Conservation (phyloP, 1,140 invertebrate genomes). For the Samia ricini region DNA sequence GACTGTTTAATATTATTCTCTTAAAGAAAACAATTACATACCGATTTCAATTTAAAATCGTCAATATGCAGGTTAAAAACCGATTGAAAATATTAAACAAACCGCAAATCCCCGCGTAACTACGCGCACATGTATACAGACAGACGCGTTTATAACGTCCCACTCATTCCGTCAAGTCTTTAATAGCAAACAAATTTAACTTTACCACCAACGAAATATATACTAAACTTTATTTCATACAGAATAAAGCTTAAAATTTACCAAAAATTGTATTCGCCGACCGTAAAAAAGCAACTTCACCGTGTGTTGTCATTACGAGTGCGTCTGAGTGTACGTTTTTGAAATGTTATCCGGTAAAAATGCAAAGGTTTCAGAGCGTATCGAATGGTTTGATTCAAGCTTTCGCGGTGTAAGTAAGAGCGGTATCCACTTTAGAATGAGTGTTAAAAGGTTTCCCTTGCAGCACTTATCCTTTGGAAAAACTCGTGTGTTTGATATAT, state of each 20-base stretch:
- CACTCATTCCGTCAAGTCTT: conserved; percentile 19
- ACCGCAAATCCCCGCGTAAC: conserved; percentile 10
- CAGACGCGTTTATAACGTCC: conserved; percentile 13
- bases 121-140: too few species aligned
- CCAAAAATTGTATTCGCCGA: conserved; percentile 2
- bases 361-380: conserved; percentile 7
- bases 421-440: conserved; percentile 9
- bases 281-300: conserved; percentile 7
- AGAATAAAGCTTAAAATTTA: not conserved
- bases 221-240: not conserved
- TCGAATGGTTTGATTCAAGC: conserved; percentile 5
- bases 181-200: conserved; percentile 16
- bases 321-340: conserved; percentile 26
- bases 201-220: not conserved
- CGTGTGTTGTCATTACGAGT: conserved; percentile 22
- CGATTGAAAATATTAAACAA: conserved; percentile 15
- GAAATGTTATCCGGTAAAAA: conserved; percentile 6
- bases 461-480: conserved; percentile 1
- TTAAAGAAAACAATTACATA: not conserved
- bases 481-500: not conserved
- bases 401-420: conserved; percentile 8
- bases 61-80: conserved; percentile 16
- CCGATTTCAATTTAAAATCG: not conserved
- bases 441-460: conserved; percentile 14
- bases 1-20: too few species aligned